Conservation (phyloP, 2,888 invertebrate genomes). For the Deroplatys truncata region DNA sequence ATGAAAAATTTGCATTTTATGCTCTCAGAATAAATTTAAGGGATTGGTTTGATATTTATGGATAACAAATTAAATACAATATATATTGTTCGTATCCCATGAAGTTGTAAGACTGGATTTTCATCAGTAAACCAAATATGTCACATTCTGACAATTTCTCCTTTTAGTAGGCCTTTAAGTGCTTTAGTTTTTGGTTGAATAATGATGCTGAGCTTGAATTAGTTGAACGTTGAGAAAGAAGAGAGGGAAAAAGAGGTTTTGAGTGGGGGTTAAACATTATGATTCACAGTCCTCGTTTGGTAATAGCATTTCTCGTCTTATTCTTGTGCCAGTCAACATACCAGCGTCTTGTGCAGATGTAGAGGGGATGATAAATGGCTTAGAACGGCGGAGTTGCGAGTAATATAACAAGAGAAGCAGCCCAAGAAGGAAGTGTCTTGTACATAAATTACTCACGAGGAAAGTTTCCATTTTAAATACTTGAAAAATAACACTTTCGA, state of each 20-base stretch:
- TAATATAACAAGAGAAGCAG: background rate
- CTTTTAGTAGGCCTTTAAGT: too few relatives aligned
- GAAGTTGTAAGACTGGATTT: too few relatives aligned
- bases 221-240: background rate
- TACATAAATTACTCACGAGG: background rate
- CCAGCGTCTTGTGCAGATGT: background rate
- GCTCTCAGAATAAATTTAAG: too few relatives aligned
- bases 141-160: too few relatives aligned
- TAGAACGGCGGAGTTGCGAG: background rate
- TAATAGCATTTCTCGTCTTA: background rate
- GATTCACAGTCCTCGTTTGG: background rate
- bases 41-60: too few relatives aligned
- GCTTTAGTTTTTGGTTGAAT: background rate
- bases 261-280: background rate
- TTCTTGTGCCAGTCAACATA: background rate
- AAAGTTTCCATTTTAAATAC: background rate
- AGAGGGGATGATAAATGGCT: background rate
- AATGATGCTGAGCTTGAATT: background rate
- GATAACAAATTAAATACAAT: too few relatives aligned
- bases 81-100: too few relatives aligned
- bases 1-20: too few relatives aligned
- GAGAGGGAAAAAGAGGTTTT: background rate
- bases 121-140: too few relatives aligned
- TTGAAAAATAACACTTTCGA: background rate
- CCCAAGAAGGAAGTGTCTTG: background rate